Conservation (phyloP, 2,888 invertebrate genomes). For the Lasioglossum vierecki region DNA sequence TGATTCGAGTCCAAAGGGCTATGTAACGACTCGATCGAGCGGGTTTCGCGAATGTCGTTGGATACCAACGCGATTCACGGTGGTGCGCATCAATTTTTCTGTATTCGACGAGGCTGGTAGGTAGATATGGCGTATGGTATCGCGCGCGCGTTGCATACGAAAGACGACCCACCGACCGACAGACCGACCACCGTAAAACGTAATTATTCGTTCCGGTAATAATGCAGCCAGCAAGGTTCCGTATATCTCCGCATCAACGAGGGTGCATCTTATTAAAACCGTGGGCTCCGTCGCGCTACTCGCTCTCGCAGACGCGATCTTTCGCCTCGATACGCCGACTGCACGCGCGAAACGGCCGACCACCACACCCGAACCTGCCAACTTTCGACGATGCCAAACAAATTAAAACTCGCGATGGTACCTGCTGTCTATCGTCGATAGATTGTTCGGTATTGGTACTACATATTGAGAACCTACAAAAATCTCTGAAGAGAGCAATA, state of each 20-base stretch:
- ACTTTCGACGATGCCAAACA: constrained; percentile 26
- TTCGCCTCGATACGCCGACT: constrained; percentile 15
- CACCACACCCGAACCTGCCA: background rate
- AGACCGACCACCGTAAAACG: constrained; percentile 62
- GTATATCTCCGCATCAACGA: constrained; percentile 69
- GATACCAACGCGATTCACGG: background rate
- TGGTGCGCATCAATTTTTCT: constrained; percentile 53
- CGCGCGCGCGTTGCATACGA: constrained; percentile 43
- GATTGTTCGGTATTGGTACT: background rate
- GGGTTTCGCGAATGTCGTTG: background rate
- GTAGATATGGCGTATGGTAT: background rate
- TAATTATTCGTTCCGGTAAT: constrained; percentile 78
- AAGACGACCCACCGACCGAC: constrained; percentile 53
- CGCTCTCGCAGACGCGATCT: constrained; percentile 18
- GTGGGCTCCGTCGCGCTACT: background rate
- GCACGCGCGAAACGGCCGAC: background rate
- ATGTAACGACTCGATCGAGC: constrained; percentile 34
- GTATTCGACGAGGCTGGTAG: constrained; percentile 31
- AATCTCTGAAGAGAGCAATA: too few relatives aligned
- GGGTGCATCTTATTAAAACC: constrained; percentile 80
- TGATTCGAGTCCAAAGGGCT: too few relatives aligned
- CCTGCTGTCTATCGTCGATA: background rate
- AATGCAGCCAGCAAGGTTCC: constrained; percentile 62
- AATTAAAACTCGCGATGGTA: background rate
- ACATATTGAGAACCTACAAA: background rate